Evolutionary conservation across 2,888 invertebrate species (phyloP), one percentile per base, ranked within the genome.

Genomic region (Leptarthrus brevirostris): DNA sequence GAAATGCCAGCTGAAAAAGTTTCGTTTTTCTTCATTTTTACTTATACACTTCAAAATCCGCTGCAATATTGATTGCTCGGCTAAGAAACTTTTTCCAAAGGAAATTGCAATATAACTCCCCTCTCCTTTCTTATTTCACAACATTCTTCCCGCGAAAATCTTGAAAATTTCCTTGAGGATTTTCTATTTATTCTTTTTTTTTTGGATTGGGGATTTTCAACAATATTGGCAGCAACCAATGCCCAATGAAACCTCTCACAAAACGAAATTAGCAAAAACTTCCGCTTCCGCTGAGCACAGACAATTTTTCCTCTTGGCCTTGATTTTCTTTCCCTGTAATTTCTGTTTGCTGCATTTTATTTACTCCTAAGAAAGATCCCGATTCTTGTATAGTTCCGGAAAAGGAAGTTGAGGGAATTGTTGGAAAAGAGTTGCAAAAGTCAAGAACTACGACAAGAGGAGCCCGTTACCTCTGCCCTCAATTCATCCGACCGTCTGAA

Each of bases 1-100:
- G 64, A 64, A 47, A 24, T 64, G 24, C 64, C 24, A 44, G 24
- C 20, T 64, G 44, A 14, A 8, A 47, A 64, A 3, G 16, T 47
- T 47, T 47, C n/a, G 3, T 47, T 47, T 47, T 47, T 12, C 47
- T 47, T 47, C 3, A 14, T 47, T 47, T 47, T 47, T n/a, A n/a
- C 47, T 12, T 47, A 12, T 12, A 14, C 47, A 47, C 47, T 47
- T 47, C 3, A 4, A 12, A 8, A 47, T 47, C 12, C 47, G 12
- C 47, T 47, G 47, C 47, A 47, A 47, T 16, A 47, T 47, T 12
- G 47, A 47, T 47, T 47, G n/a, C 47, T 14, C 16, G 4, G n/a
- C 16, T 14, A 47, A 12, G 16, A 47, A 47, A 14, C 16, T 12
- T 12, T 12, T 12, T 16, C 5, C 3, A 16, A 12, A 47, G n/a